Percentiles rank a stretch among this genome's conserved stretches.
Conservation (phyloP, 2,888 invertebrate species). For the Steinernema carpocapsae region DNA sequence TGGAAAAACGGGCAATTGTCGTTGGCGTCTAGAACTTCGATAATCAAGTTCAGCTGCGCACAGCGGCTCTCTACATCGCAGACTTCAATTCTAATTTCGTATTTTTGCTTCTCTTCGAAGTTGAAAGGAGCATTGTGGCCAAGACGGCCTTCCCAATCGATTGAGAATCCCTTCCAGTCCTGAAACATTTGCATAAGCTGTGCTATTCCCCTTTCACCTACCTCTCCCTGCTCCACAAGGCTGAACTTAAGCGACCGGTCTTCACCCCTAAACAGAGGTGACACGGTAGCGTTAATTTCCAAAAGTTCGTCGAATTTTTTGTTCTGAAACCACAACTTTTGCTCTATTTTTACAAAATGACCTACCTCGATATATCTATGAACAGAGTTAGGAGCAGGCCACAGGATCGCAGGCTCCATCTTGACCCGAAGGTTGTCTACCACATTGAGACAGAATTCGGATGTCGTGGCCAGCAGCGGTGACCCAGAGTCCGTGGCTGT, state of each 20-base stretch:
- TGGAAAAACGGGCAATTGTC: conserved; percentile 58
- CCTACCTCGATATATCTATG: background rate
- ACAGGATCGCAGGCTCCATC: background rate
- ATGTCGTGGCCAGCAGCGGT: background rate
- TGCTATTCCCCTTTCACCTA: no score
- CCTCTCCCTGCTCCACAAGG: background rate
- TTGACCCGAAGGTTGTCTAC: background rate
- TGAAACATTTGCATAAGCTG: no score
- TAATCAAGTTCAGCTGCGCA: conserved; percentile 33
- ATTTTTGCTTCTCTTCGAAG: conserved; percentile 57
- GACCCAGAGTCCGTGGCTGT: background rate
- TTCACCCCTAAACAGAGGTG: background rate
- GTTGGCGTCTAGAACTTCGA: conserved; percentile 53
- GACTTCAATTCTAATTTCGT: conserved; percentile 49
- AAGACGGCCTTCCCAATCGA: conserved; percentile 40
- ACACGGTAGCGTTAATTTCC: background rate
- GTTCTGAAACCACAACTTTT: background rate
- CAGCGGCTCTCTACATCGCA: conserved; percentile 39
- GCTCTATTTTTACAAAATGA: background rate
- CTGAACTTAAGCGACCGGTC: background rate
- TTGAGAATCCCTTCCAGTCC: conserved; percentile 37
- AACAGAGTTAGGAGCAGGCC: background rate
- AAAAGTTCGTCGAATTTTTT: background rate
- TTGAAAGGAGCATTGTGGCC: conserved; percentile 48
- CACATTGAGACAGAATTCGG: background rate